Evolutionary conservation across 2,888 invertebrate genomes (phyloP).

Genomic region (Machimus rusticus): DNA sequence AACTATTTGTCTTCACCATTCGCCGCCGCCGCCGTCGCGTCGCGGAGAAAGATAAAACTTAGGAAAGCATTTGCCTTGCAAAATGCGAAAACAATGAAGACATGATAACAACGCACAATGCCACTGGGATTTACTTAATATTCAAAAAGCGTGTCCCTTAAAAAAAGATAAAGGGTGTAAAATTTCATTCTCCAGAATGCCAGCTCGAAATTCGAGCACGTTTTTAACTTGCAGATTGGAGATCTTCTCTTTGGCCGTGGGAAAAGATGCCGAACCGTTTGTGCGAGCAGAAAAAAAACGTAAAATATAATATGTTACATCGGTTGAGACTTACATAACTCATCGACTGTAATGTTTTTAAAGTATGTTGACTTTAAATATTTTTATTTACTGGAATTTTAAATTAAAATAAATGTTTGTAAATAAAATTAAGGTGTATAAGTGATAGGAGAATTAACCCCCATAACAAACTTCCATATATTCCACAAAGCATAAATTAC

Average conservation of each 20-base stretch:
- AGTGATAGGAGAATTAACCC: too few relatives aligned
- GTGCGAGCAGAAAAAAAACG: not conserved
- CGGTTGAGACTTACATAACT: not conserved
- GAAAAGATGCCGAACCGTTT: not conserved
- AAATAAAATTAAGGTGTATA: too few relatives aligned
- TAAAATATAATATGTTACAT: not conserved
- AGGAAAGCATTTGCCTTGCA: not conserved
- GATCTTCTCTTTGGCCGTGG: not conserved
- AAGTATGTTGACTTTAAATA: not conserved
- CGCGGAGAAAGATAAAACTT: not conserved
- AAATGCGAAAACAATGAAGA: conserved; percentile 30
- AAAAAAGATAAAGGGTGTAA: conserved; percentile 23
- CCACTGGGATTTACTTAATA: conserved; percentile 20
- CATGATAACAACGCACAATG: conserved; percentile 29
- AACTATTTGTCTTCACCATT: not conserved
- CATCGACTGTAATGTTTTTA: not conserved
- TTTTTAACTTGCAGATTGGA: conserved; percentile 10
- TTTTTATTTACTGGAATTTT: too few relatives aligned
- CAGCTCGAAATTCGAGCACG: conserved; percentile 5
- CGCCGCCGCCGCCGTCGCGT: not conserved
- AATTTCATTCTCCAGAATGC: not conserved
- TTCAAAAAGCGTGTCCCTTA: not conserved
- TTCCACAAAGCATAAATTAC: too few relatives aligned
- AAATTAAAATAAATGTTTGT: too few relatives aligned
- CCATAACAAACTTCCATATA: too few relatives aligned